Conservation (phyloP, 2,113 vertebrate species). For the Nothoprocta perdicaria region DNA sequence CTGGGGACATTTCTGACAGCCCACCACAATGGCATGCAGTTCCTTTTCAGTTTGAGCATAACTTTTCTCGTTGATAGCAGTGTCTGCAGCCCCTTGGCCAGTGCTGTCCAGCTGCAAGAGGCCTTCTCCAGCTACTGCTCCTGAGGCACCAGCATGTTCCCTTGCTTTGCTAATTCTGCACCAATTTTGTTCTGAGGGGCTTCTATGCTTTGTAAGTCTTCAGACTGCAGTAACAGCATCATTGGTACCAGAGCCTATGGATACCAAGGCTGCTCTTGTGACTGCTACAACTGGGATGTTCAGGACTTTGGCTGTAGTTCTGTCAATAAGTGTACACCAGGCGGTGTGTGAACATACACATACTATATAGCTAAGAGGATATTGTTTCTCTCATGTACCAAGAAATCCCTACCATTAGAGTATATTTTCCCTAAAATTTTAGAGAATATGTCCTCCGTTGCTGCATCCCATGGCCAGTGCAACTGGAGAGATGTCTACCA, state of each 20-base stretch:
- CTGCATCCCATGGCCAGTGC: neutral
- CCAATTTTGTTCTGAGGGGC: neutral
- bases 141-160: neutral
- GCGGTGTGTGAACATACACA: neutral
- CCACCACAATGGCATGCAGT: neutral
- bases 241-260: neutral
- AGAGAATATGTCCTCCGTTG: neutral
- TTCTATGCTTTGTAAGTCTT: neutral
- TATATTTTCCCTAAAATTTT: neutral
- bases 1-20: neutral
- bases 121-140: neutral
- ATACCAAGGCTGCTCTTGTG: neutral
- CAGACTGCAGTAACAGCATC: neutral
- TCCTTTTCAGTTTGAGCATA: neutral
- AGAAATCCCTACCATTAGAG: neutral
- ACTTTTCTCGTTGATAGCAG: neutral
- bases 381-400: neutral
- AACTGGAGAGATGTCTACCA: neutral
- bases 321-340: rapidly evolving
- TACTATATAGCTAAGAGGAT: neutral
- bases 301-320: neutral
- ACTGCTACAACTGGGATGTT: neutral
- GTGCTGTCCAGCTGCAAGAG: neutral
- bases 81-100: neutral
- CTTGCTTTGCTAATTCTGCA: neutral